Evolutionary conservation across 2,113 vertebrate species (phyloP).

Genomic region (Cinclus cinclus): DNA sequence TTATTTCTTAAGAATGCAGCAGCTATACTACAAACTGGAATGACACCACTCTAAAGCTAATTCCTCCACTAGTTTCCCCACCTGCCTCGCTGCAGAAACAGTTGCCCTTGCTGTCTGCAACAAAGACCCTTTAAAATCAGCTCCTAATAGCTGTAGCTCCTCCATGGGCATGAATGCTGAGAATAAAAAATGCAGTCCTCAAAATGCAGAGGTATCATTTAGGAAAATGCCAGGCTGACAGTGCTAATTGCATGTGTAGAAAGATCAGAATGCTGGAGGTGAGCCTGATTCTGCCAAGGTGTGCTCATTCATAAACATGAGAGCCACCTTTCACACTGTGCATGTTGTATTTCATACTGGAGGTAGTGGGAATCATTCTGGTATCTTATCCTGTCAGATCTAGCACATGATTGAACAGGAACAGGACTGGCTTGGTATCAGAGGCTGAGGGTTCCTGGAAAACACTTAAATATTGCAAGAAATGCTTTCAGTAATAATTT

Average conservation of each 20-base stretch:
- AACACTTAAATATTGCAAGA: not conserved
- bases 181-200: not conserved
- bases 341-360: not conserved
- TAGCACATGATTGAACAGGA: not conserved
- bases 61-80: not conserved
- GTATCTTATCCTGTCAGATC: not conserved
- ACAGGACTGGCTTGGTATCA: not conserved
- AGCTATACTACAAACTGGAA: not conserved
- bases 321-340: not conserved
- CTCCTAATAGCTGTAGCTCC: not conserved
- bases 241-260: not conserved
- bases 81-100: not conserved
- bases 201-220: not conserved
- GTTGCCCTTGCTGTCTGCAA: not conserved
- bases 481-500: not conserved
- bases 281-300: not conserved
- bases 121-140: not conserved
- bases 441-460: not conserved
- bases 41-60: not conserved
- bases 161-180: not conserved
- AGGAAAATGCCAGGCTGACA: not conserved
- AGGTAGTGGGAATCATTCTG: not conserved
- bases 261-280: not conserved
- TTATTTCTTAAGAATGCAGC: constrained; percentile 51
- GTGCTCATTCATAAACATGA: constrained; percentile 10